These are phyloP conservation scores for Platynereis dumerilii DNA, from an alignment of 2,888 invertebrate genomes.

Conservation along the genomic window DNA sequence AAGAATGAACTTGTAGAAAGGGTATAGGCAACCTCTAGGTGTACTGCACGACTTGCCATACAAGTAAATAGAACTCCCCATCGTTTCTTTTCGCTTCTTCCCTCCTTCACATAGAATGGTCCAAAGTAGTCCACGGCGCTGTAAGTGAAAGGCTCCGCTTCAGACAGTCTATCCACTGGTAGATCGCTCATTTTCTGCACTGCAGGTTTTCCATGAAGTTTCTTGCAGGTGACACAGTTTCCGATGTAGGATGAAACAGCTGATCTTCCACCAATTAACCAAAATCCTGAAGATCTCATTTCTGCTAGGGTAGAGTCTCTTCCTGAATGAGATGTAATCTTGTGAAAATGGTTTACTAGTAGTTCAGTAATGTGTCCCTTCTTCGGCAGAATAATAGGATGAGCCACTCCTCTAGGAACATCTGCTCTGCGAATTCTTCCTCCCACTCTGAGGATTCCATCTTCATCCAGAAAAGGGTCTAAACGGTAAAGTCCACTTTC, in stretches of 20 bases:
- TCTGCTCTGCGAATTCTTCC: slow-evolving; percentile 20
- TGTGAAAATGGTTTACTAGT: slow-evolving; percentile 35
- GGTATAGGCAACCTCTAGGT: slow-evolving; percentile 12
- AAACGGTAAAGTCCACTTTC: no score
- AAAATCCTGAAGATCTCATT: slow-evolving; percentile 35
- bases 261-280: slow-evolving; percentile 21
- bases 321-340: slow-evolving; percentile 34
- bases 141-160: slow-evolving; percentile 40
- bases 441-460: slow-evolving; percentile 30
- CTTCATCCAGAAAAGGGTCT: slow-evolving; percentile 28
- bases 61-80: slow-evolving; percentile 41
- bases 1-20: slow-evolving; percentile 14
- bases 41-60: slow-evolving; percentile 13
- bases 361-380: slow-evolving; percentile 21
- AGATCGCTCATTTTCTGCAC: slow-evolving; percentile 37
- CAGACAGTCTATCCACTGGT: slow-evolving; percentile 36
- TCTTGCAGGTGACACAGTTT: slow-evolving; percentile 27
- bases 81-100: slow-evolving; percentile 40
- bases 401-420: slow-evolving; percentile 16
- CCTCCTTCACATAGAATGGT: slow-evolving; percentile 40
- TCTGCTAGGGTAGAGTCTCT: slow-evolving; percentile 37
- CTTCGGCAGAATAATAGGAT: slow-evolving; percentile 27
- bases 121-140: slow-evolving; percentile 44
- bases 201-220: slow-evolving; percentile 6
- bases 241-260: slow-evolving; percentile 16